phyloP scores from a whole-genome alignment of 2,113 vertebrate genomes.

The Misgurnus mizolepis region DNA sequence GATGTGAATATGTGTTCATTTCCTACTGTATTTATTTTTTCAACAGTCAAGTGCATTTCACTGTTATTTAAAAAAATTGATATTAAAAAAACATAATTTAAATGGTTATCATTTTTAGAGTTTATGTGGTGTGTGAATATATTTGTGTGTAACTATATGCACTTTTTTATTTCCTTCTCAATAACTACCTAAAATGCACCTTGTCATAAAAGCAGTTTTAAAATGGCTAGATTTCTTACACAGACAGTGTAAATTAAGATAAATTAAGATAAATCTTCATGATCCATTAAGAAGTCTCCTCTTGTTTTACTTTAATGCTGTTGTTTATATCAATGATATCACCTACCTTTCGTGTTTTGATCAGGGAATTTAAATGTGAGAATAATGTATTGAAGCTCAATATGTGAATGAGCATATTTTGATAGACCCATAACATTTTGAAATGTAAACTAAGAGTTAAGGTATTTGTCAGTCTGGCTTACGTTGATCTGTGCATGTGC shows the following conservation, averaged over 20 bases:
- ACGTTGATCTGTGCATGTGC: conserved; percentile 83
- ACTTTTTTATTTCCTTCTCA: conserved; percentile 7
- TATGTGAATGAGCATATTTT: conserved; percentile 45
- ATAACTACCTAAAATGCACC: conserved; percentile 37
- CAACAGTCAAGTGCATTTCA: background rate
- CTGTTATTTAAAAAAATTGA: background rate
- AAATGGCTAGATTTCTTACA: conserved; percentile 46
- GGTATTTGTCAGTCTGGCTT: conserved; percentile 86
- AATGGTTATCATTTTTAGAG: too few species aligned
- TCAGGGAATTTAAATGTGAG: background rate
- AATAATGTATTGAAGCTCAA: conserved; percentile 21
- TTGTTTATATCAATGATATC: conserved; percentile 35
- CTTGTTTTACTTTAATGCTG: conserved; percentile 33
- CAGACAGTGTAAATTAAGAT: conserved; percentile 4
- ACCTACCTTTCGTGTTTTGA: background rate
- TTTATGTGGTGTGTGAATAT: conserved; percentile 33
- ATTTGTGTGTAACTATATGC: conserved; percentile 1
- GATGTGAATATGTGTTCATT: background rate
- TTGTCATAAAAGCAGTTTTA: conserved; percentile 7
- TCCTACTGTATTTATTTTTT: background rate
- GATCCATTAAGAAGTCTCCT: conserved; percentile 19
- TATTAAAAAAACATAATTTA: too few species aligned
- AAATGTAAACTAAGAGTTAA: conserved; percentile 76
- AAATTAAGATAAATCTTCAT: conserved; percentile 28
- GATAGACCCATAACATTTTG: conserved; percentile 60